These are phyloP conservation scores for Apamea epomidion DNA, from an alignment of 2,888 invertebrate genomes.

Conservation along the genomic window DNA sequence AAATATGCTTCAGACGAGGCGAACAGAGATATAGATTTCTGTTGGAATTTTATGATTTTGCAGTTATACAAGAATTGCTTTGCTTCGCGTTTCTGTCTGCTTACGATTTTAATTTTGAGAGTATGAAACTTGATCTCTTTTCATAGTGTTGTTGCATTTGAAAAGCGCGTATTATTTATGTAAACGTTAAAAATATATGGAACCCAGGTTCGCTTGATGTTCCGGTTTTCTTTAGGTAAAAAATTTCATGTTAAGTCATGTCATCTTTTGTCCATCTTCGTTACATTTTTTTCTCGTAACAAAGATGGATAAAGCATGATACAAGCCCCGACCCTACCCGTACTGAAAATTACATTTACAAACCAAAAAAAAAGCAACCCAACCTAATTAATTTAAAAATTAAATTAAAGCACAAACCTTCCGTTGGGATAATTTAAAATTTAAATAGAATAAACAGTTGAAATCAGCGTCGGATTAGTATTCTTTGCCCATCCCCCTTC, in stretches of 20 bases:
- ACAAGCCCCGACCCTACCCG: background rate
- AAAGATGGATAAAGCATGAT: background rate
- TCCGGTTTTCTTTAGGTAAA: background rate
- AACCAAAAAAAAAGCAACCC: background rate
- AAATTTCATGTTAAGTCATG: rapidly evolving
- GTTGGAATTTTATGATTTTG: slow-evolving; percentile 41
- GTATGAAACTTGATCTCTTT: background rate
- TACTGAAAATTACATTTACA: background rate
- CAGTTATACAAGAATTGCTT: slow-evolving; percentile 7
- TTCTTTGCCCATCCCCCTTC: slow-evolving; percentile 41
- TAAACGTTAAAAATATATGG: background rate
- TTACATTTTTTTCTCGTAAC: background rate
- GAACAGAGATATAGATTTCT: slow-evolving; percentile 29
- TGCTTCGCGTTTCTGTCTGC: slow-evolving; percentile 4
- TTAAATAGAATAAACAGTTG: slow-evolving; percentile 59
- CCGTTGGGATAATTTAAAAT: slow-evolving; percentile 37
- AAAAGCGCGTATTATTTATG: background rate
- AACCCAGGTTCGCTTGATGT: no score
- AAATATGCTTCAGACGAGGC: slow-evolving; percentile 42
- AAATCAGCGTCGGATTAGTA: slow-evolving; percentile 57
- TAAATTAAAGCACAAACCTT: slow-evolving; percentile 21
- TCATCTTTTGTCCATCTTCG: background rate
- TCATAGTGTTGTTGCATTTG: background rate
- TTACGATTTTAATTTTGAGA: background rate
- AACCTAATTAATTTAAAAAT: slow-evolving; percentile 19